Evolutionary conservation across 2,797 vertebrate species (phyloP).

Genomic region (Pogonophryne albipinna): DNA sequence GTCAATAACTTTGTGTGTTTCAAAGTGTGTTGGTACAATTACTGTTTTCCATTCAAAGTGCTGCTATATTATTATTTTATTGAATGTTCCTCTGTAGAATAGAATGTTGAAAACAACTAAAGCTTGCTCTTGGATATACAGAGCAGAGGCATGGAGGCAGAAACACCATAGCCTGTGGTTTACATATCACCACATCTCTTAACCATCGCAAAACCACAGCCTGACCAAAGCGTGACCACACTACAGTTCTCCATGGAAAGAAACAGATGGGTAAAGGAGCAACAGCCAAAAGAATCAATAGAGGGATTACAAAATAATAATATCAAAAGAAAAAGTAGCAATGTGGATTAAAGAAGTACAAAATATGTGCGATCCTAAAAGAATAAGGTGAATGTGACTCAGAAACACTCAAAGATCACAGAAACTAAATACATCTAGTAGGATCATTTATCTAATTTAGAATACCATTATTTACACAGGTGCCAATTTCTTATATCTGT

Average conservation of each 20-base stretch:
- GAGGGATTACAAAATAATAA: conserved; percentile 34
- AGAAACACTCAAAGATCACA: conserved; percentile 27
- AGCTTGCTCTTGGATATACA: conserved; percentile 1
- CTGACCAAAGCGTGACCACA: conserved; percentile 62
- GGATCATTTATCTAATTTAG: not conserved
- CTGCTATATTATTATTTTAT: conserved; percentile 1
- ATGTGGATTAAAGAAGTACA: conserved; percentile 22
- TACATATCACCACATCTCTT: conserved; percentile 67
- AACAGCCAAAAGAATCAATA: conserved; percentile 56
- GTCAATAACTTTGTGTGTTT: conserved; percentile 10
- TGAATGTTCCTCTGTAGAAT: not conserved
- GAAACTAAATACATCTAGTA: no score
- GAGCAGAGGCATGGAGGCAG: conserved; percentile 29
- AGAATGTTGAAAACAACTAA: conserved; percentile 3
- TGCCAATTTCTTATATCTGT: conserved; percentile 14
- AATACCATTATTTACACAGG: conserved; percentile 23
- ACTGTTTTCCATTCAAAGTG: conserved; percentile 1
- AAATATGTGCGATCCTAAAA: conserved; percentile 18
- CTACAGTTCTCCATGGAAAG: conserved; percentile 34
- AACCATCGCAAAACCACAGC: conserved; percentile 56
- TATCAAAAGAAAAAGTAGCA: conserved; percentile 21
- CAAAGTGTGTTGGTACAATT: conserved; percentile 8
- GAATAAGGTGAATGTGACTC: conserved; percentile 26
- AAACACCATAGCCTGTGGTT: conserved; percentile 49
- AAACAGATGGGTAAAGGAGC: conserved; percentile 41